Evolutionary conservation across 1,140 invertebrate species (phyloP).

Genomic region (Coenobita brevimanus): DNA sequence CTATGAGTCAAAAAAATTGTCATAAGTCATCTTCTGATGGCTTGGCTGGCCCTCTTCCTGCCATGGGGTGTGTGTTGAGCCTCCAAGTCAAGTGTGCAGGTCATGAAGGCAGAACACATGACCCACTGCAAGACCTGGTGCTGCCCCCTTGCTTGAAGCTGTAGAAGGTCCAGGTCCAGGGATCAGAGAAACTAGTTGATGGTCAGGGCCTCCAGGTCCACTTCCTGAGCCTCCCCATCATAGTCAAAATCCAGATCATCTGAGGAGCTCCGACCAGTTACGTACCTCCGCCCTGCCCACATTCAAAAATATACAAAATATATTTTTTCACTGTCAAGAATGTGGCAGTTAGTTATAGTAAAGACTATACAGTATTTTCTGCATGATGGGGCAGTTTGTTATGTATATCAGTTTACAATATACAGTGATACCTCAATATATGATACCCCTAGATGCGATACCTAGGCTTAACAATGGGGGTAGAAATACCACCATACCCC

Average conservation of each 20-base stretch:
- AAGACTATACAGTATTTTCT: too few species aligned
- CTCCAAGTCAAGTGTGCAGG: too few species aligned
- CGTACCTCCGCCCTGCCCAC: constrained; percentile 13
- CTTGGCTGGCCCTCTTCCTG: constrained; percentile 58
- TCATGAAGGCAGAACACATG: too few species aligned
- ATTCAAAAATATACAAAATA: not conserved
- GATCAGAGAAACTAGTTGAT: constrained; percentile 44
- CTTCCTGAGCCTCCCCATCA: constrained; percentile 40
- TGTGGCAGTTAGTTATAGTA: too few species aligned
- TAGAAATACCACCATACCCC: too few species aligned
- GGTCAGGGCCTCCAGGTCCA: constrained; percentile 50
- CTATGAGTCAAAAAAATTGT: constrained; percentile 31
- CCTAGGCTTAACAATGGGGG: too few species aligned
- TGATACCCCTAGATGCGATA: too few species aligned
- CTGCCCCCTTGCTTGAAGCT: not conserved
- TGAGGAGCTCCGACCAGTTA: constrained; percentile 22
- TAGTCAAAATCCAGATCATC: constrained; percentile 26
- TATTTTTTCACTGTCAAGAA: too few species aligned
- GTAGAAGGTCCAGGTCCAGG: not conserved
- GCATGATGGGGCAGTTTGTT: too few species aligned
- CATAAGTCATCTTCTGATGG: constrained; percentile 56
- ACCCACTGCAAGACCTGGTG: too few species aligned
- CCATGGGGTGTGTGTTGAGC: not conserved
- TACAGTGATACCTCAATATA: too few species aligned
- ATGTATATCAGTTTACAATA: too few species aligned